A percentile compares a stretch with the other conserved stretches of the same genome.
Evolutionary conservation across 2,113 vertebrate species (phyloP).

Genomic region (Melozone crissalis): DNA sequence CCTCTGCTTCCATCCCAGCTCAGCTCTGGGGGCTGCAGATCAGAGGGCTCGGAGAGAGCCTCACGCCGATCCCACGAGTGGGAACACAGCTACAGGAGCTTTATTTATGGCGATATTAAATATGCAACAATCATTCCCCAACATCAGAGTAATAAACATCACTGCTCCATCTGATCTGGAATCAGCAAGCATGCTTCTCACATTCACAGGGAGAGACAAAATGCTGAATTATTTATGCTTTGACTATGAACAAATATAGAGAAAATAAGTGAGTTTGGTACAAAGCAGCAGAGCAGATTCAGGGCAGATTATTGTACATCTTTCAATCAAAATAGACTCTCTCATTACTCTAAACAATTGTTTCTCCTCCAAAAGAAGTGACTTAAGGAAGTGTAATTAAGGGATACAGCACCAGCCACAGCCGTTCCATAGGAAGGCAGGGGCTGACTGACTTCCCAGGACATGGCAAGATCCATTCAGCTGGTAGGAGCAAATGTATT

Average conservation of each 20-base stretch:
- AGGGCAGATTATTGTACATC: slow-evolving; percentile 13
- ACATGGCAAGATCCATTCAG: neutral
- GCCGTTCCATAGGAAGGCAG: neutral
- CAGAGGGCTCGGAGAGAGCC: neutral
- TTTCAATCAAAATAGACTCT: slow-evolving; percentile 6
- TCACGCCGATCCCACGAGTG: neutral
- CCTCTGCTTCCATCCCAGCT: neutral
- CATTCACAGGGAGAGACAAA: slow-evolving; percentile 32
- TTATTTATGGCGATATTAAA: slow-evolving; percentile 46
- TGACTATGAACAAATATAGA: slow-evolving; percentile 55
- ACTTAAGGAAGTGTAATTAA: neutral
- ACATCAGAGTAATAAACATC: slow-evolving; percentile 57
- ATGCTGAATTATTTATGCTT: slow-evolving; percentile 59
- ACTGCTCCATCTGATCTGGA: slow-evolving; percentile 43
- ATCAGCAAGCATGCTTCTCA: slow-evolving; percentile 30
- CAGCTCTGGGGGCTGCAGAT: neutral
- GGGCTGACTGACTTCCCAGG: neutral
- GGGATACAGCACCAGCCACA: neutral
- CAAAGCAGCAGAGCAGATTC: slow-evolving; percentile 16
- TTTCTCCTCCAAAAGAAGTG: neutral
- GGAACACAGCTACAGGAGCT: neutral
- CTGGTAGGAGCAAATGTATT: neutral
- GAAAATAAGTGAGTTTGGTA: slow-evolving; percentile 40
- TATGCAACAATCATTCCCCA: slow-evolving; percentile 53
- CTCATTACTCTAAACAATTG: neutral